These are phyloP conservation scores for Scaptomyza hsui DNA, from an alignment of 1,140 invertebrate species.

Conservation along the genomic window DNA sequence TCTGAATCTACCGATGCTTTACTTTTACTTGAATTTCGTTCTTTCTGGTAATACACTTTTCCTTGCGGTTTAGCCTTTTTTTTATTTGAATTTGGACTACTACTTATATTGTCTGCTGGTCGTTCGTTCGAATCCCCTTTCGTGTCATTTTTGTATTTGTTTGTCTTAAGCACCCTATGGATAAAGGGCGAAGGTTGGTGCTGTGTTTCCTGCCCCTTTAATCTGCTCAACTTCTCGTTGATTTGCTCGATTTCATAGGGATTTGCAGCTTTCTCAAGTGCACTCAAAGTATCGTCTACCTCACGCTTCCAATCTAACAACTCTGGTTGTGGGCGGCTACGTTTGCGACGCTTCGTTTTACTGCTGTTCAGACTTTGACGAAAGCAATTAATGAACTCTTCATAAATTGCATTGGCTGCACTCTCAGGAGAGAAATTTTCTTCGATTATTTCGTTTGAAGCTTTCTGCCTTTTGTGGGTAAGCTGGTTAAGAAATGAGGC, in stretches of 20 bases:
- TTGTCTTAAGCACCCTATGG: neutral
- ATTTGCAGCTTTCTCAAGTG: constrained; percentile 6
- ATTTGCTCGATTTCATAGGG: constrained; percentile 22
- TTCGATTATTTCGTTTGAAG: too few relatives aligned
- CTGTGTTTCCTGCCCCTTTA: neutral
- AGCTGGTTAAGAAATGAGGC: neutral
- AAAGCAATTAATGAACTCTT: constrained; percentile 45
- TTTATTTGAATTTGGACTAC: neutral
- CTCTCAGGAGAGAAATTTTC: neutral
- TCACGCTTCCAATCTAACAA: constrained; percentile 7
- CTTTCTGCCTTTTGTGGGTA: neutral
- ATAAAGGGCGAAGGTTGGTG: neutral
- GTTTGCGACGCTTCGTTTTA: constrained; percentile 5
- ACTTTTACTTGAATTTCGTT: too few relatives aligned
- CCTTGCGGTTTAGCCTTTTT: neutral
- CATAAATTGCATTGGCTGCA: constrained; percentile 19
- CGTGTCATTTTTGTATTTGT: neutral
- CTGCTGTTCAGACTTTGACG: too few relatives aligned
- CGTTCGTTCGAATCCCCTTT: neutral
- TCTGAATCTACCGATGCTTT: too few relatives aligned
- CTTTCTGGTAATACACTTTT: too few relatives aligned
- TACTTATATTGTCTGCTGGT: neutral
- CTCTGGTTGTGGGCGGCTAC: neutral
- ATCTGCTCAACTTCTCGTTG: neutral
- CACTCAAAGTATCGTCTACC: neutral